phyloP scores from a whole-genome alignment of 1,140 invertebrate species.

The Trichoplusia ni region DNA sequence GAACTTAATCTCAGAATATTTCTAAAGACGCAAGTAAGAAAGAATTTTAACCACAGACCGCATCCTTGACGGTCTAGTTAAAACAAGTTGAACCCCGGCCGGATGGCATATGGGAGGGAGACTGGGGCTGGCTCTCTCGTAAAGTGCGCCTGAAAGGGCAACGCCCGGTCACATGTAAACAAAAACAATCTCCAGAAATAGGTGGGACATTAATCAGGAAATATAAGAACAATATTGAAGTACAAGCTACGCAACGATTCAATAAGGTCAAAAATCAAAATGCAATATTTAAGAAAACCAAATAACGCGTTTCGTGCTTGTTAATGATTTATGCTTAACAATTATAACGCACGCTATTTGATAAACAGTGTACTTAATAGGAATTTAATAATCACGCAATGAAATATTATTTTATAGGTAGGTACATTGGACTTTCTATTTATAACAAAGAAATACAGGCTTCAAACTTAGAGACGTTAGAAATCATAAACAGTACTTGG shows the following conservation, averaged over 20 bases:
- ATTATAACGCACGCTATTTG: conserved; percentile 2
- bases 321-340: background rate
- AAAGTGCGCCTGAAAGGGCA: conserved; percentile 28
- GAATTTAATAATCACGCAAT: background rate
- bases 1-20: background rate
- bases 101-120: conserved; percentile 16
- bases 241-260: background rate
- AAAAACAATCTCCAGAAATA: conserved; percentile 24
- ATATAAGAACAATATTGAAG: too few species aligned
- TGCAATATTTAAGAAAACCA: background rate
- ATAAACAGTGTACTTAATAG: background rate
- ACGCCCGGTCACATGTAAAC: conserved; percentile 30
- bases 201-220: background rate
- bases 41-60: conserved; percentile 42
- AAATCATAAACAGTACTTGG: background rate
- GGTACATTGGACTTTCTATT: background rate
- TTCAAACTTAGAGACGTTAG: too few species aligned
- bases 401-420: background rate
- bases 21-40: conserved; percentile 13
- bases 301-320: background rate
- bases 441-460: background rate
- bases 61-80: conserved; percentile 30
- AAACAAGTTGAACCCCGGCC: conserved; percentile 33
- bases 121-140: conserved; percentile 19
- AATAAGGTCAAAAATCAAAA: background rate